phyloP scores from a whole-genome alignment of 2,888 invertebrate genomes.

The Lasioglossum lativentre region DNA sequence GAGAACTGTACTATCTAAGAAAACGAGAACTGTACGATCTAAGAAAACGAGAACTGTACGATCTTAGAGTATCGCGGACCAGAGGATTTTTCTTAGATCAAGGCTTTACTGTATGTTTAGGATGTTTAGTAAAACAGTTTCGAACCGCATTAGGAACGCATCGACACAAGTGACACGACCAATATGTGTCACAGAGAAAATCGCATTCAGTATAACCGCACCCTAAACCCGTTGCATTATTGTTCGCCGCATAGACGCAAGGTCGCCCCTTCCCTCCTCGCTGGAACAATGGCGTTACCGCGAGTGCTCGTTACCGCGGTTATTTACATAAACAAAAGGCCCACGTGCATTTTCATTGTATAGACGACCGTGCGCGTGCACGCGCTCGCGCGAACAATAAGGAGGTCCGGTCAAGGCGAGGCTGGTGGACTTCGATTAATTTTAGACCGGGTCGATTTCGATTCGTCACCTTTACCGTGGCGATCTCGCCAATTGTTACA shows the following conservation, averaged over 20 bases:
- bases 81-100: too few relatives aligned
- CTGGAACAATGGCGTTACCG: constrained; percentile 22
- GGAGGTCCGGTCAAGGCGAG: constrained; percentile 55
- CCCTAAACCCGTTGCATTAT: constrained; percentile 34
- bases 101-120: too few relatives aligned
- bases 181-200: background rate
- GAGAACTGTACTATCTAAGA: too few relatives aligned
- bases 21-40: too few relatives aligned
- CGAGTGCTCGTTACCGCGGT: background rate
- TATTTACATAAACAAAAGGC: constrained; percentile 24
- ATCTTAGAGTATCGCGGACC: too few relatives aligned
- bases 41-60: too few relatives aligned
- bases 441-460: constrained; percentile 20
- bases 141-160: background rate
- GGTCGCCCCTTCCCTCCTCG: constrained; percentile 2
- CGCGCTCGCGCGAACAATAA: constrained; percentile 16
- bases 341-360: constrained; percentile 11
- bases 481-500: background rate
- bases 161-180: background rate
- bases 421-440: constrained; percentile 45
- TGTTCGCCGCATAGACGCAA: constrained; percentile 30
- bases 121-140: background rate
- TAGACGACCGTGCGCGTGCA: background rate
- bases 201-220: background rate
- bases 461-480: constrained; percentile 3